phyloP scores from a whole-genome alignment of 2,888 invertebrate species.

The Eudemis profundana region DNA sequence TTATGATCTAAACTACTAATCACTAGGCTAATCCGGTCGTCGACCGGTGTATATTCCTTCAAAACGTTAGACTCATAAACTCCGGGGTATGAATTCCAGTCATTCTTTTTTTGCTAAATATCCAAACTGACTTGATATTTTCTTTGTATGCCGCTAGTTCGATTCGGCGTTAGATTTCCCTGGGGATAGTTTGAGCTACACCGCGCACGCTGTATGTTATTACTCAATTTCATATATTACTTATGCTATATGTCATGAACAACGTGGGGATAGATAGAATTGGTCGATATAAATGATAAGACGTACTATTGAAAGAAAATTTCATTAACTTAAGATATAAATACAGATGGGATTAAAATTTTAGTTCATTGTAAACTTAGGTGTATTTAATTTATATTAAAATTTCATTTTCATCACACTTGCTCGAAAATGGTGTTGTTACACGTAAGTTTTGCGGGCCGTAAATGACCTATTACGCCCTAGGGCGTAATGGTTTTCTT shows the following conservation, averaged over 20 bases:
- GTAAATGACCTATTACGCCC: too few relatives aligned
- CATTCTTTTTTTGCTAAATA: conserved; percentile 32
- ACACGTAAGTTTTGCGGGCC: too few relatives aligned
- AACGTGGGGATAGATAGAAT: conserved; percentile 7
- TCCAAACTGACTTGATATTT: conserved; percentile 24
- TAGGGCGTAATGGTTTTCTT: too few relatives aligned
- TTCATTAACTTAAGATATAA: too few relatives aligned
- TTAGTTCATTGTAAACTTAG: too few relatives aligned
- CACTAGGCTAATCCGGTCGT: too few relatives aligned
- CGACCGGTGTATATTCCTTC: background rate
- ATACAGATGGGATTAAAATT: too few relatives aligned
- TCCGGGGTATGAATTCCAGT: background rate
- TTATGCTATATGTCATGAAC: conserved; percentile 2
- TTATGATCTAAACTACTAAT: too few relatives aligned
- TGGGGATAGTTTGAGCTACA: conserved; percentile 24
- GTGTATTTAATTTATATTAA: too few relatives aligned
- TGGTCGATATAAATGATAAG: background rate
- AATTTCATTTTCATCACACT: too few relatives aligned
- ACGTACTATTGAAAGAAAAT: too few relatives aligned
- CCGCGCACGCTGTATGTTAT: conserved; percentile 4
- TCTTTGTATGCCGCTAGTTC: conserved; percentile 34
- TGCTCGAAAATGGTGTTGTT: too few relatives aligned
- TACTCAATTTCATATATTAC: conserved; percentile 25
- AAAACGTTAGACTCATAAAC: background rate
- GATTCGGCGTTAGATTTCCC: conserved; percentile 41